Evolutionary conservation across 2,797 vertebrate genomes (phyloP).

Genomic region (Sebastes baramenuke): DNA sequence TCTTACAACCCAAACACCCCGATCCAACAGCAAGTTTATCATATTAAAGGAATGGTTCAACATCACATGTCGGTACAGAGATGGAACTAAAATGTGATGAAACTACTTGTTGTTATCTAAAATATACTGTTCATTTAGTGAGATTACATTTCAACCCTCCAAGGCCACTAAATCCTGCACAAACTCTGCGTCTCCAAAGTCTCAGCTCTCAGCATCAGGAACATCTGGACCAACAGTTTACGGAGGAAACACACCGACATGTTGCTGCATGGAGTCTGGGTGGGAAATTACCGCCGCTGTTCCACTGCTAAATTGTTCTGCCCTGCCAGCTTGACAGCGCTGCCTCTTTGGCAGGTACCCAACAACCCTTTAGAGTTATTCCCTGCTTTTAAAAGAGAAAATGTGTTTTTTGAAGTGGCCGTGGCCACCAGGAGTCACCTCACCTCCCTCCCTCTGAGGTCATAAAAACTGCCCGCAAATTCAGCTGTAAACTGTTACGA

Average conservation of each 20-base stretch:
- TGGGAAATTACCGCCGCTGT: neutral
- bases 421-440: neutral
- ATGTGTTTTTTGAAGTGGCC: neutral
- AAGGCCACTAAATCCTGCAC: neutral
- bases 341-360: neutral
- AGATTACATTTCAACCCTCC: neutral
- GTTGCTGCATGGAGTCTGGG: neutral
- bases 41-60: neutral
- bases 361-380: neutral
- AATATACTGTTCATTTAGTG: neutral
- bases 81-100: neutral
- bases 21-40: neutral
- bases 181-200: neutral
- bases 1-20: neutral
- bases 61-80: neutral
- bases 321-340: neutral
- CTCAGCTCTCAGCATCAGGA: neutral
- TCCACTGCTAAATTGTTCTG: neutral
- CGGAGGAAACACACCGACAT: neutral
- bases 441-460: neutral
- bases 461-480: neutral
- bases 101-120: neutral
- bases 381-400: neutral
- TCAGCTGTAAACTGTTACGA: conserved; percentile 19
- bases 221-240: neutral